Evolutionary conservation across 2,113 vertebrate species (phyloP), one percentile per base, ranked within the genome.

Genomic region (Larimichthys crocea): DNA sequence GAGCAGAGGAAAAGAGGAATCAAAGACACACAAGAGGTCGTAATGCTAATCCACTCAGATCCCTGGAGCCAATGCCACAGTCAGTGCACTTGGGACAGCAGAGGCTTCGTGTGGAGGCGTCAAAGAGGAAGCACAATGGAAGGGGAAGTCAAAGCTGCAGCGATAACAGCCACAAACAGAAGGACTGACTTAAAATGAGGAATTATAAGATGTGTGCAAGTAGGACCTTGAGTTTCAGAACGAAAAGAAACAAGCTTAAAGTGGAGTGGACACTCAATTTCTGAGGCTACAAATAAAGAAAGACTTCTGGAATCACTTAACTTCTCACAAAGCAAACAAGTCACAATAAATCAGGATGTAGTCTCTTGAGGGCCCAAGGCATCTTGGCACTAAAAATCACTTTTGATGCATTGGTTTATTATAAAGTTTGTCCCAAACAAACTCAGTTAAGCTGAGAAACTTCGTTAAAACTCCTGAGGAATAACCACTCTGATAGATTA

Each of bases 21-120:
- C 77, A 85, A 86, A 85, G 88, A 78, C 76, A 24, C 59, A 55
- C 29, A 15, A 68, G 88, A 89, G 88, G 89, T 90, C 76, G 10
- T 24, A 70, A 90, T 79, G 84, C 62, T 86, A 81, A 92, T 91
- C 85, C 86, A 53, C 42, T 31, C 1, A 60, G 46, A 86, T 80
- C 84, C 78, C 80, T 10, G 35, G 74, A 79, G 86, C 60, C 49
- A 40, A 40, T 44, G 40, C 75, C 86, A 80, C 86, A 42, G 55
- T 53, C 74, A 17, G 74, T 74, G 62, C 60, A 12, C 57, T 31
- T 0, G 55, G 67, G 26, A 55, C 42, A 64, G 59, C 40, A 12
- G 64, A 71, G 67, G 57, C 72, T 26, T 67, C 42, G 7, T 20
- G 65, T 57, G 61, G 52, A 79, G 70, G 49, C 11, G 3, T 2